phyloP scores from a whole-genome alignment of 1,140 invertebrate species.

The Neodiprion pinetum region DNA sequence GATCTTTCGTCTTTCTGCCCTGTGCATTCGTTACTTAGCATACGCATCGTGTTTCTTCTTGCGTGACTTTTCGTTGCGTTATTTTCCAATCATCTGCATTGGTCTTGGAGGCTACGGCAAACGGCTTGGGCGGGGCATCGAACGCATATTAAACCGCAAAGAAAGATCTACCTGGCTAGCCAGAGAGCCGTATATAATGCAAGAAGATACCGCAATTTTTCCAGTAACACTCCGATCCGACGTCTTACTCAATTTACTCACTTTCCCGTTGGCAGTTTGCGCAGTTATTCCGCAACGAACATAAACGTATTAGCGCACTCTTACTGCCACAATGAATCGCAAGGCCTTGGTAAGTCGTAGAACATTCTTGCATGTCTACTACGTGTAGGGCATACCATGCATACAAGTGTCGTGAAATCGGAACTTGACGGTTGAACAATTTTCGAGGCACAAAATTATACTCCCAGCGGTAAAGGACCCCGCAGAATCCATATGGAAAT shows the following conservation, averaged over 20 bases:
- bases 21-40: too few species aligned
- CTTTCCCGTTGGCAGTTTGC: neutral
- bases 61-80: too few species aligned
- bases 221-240: neutral
- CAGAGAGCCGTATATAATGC: neutral
- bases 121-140: slow-evolving; percentile 1
- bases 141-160: neutral
- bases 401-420: too few species aligned
- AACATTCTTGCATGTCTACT: neutral
- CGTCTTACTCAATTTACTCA: slow-evolving; percentile 5
- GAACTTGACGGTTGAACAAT: too few species aligned
- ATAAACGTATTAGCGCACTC: neutral
- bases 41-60: too few species aligned
- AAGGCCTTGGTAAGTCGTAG: neutral
- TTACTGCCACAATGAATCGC: neutral
- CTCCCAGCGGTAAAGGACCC: too few species aligned
- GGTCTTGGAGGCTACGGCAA: neutral
- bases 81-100: too few species aligned
- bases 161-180: neutral
- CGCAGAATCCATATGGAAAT: too few species aligned
- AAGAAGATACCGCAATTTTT: neutral
- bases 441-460: too few species aligned
- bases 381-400: too few species aligned
- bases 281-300: neutral
- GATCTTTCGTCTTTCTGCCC: too few species aligned